Conservation (phyloP, 2,797 vertebrate species). For the Danionella dracula region DNA sequence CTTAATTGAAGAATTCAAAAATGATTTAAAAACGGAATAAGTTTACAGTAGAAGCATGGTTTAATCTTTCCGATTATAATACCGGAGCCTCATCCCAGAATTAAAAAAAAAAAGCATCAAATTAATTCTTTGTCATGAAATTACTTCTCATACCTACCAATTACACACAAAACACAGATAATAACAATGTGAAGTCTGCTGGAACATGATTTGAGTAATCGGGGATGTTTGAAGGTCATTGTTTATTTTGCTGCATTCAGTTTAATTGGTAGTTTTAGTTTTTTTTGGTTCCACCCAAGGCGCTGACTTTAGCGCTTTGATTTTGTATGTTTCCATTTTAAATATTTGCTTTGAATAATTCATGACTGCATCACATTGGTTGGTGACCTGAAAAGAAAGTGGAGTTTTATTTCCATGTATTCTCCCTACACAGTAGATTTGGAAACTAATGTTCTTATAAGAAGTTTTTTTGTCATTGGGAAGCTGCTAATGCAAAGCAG, state of each 20-base stretch:
- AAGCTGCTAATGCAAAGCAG: constrained; percentile 34
- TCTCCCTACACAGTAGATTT: background rate
- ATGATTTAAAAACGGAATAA: background rate
- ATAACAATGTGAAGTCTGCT: constrained; percentile 22
- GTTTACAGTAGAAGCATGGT: background rate
- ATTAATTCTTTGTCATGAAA: constrained; percentile 24
- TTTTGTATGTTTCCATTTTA: background rate
- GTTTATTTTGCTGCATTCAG: constrained; percentile 30
- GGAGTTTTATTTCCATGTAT: background rate
- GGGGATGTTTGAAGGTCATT: constrained; percentile 36
- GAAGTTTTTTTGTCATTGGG: background rate
- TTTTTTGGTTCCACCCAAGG: constrained; percentile 19
- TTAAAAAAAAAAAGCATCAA: constrained; percentile 1
- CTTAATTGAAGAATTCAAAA: background rate
- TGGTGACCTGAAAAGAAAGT: background rate
- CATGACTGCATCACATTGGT: background rate
- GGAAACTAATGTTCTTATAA: constrained; percentile 8
- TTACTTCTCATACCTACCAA: constrained; percentile 24
- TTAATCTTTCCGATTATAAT: background rate
- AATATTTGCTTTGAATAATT: background rate
- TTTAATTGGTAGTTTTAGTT: constrained; percentile 37
- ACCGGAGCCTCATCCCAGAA: background rate
- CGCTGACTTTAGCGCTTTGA: background rate
- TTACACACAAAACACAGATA: constrained; percentile 28
- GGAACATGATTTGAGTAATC: constrained; percentile 27